Evolutionary conservation across 1,140 invertebrate genomes (phyloP).

Genomic region (Drosophila oshimai): DNA sequence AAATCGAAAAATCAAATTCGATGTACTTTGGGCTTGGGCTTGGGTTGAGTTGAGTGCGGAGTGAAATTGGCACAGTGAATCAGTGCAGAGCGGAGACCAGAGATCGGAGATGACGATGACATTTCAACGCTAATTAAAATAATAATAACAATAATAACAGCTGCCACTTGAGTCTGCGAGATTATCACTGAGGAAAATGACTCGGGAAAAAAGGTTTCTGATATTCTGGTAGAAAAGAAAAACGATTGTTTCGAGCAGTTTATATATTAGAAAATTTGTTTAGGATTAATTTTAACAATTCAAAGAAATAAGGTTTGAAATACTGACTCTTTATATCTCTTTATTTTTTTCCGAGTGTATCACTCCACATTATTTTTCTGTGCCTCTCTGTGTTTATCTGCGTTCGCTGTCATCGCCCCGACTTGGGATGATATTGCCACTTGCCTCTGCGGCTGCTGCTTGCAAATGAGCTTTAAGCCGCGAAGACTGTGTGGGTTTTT

Average conservation of each 20-base stretch:
- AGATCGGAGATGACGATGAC: conserved; percentile 50
- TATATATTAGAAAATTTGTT: too few relatives aligned
- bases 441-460: conserved; percentile 36
- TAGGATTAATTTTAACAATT: too few relatives aligned
- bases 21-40: too few relatives aligned
- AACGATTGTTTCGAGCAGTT: too few relatives aligned
- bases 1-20: conserved; percentile 23
- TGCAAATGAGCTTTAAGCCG: conserved; percentile 20
- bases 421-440: conserved; percentile 68
- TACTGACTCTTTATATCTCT: neutral
- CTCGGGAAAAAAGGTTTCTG: neutral
- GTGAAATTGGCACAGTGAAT: conserved; percentile 40
- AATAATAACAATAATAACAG: conserved; percentile 75
- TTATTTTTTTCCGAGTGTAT: neutral
- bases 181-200: conserved; percentile 53
- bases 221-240: too few relatives aligned
- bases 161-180: conserved; percentile 66
- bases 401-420: conserved; percentile 15
- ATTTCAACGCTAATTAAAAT: conserved; percentile 77
- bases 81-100: neutral
- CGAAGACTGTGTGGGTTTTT: neutral
- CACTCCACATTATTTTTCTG: neutral
- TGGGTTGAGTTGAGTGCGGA: neutral
- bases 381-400: conserved; percentile 10
- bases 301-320: too few relatives aligned